These are phyloP conservation scores for Zeugodacus cucurbitae DNA, from an alignment of 1,140 invertebrate genomes.

Conservation along the genomic window DNA sequence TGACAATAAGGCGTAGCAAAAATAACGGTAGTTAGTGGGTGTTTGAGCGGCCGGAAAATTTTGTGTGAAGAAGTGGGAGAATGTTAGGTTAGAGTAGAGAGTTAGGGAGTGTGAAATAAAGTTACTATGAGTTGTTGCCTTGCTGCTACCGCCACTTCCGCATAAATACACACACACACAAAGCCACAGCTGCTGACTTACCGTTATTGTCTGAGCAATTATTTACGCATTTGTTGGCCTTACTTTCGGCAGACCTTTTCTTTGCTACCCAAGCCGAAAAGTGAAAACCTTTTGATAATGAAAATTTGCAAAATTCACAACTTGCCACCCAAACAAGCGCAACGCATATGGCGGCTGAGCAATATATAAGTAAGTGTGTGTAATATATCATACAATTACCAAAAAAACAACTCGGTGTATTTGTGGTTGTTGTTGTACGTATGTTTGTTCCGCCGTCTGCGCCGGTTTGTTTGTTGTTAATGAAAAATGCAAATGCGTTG, in stretches of 20 bases:
- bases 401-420: neutral
- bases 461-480: constrained; percentile 20
- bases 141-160: neutral
- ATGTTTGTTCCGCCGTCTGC: neutral
- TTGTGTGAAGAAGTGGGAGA: neutral
- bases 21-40: neutral
- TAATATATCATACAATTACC: neutral
- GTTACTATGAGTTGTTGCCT: neutral
- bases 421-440: neutral
- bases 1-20: neutral
- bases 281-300: constrained; percentile 34
- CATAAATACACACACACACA: neutral
- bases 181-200: neutral
- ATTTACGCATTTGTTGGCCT: constrained; percentile 34
- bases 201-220: neutral
- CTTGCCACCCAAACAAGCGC: neutral
- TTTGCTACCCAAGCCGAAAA: neutral
- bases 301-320: constrained; percentile 22
- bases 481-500: constrained; percentile 2
- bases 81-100: too few species aligned
- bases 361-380: neutral
- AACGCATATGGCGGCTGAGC: neutral
- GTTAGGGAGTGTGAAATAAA: neutral
- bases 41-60: neutral
- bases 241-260: neutral